These are phyloP conservation scores for Gadopsis bispinosus DNA, from an alignment of 2,797 vertebrate genomes.

Conservation along the genomic window DNA sequence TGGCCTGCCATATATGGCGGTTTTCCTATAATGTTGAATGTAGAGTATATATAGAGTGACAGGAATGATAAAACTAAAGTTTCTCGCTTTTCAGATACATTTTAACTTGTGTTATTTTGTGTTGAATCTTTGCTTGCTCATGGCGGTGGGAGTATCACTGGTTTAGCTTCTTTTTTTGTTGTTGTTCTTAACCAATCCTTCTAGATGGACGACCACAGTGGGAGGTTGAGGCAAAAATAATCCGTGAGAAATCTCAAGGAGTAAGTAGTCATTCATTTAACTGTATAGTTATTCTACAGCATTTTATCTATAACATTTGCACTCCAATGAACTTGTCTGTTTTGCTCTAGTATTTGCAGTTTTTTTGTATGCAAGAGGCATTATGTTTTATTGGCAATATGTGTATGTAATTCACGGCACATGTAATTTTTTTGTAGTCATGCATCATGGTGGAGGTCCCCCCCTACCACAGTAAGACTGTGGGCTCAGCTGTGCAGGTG, in stretches of 20 bases:
- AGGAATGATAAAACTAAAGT: not conserved
- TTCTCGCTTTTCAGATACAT: not conserved
- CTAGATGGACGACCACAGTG: conserved; percentile 97
- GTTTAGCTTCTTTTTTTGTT: not conserved
- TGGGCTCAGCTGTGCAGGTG: conserved; percentile 93
- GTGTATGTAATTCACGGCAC: not conserved
- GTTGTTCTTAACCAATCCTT: conserved; percentile 28
- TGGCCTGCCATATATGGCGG: not conserved
- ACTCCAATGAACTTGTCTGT: not conserved
- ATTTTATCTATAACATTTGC: conserved; percentile 19
- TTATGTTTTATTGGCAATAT: not conserved
- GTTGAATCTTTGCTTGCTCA: not conserved
- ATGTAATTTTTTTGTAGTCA: conserved; percentile 79
- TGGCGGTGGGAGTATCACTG: not conserved
- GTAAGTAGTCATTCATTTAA: conserved; percentile 82
- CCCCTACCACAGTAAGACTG: conserved; percentile 95
- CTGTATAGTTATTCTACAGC: not conserved
- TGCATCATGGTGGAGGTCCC: conserved; percentile 95
- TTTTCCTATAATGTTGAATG: not conserved
- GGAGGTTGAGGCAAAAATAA: conserved; percentile 98
- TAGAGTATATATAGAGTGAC: not conserved
- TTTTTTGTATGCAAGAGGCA: not conserved
- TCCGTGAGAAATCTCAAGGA: conserved; percentile 95
- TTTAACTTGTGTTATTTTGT: not conserved
- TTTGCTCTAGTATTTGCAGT: conserved; percentile 6